Percentiles rank a stretch among this genome's conserved stretches.
Conservation (phyloP, 2,888 invertebrate species). For the Cephus pygmeus region DNA sequence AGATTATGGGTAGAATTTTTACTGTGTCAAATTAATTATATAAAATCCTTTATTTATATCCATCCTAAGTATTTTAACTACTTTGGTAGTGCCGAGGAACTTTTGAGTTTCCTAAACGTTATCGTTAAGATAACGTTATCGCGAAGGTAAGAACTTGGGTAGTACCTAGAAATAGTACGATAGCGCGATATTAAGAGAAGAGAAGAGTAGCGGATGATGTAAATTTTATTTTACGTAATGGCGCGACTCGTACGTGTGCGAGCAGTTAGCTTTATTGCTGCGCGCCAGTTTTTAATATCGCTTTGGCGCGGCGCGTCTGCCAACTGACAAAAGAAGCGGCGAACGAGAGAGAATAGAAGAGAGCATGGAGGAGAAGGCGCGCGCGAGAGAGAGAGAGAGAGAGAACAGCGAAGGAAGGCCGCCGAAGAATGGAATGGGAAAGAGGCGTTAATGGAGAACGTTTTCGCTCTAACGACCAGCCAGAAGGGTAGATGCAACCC, state of each 20-base stretch:
- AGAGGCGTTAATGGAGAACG: conserved; percentile 61
- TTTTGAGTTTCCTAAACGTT: not conserved
- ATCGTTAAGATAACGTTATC: not conserved
- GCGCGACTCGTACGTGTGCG: conserved; percentile 38
- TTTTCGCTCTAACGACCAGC: conserved; percentile 61
- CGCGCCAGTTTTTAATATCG: conserved; percentile 60
- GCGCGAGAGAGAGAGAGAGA: conserved; percentile 6
- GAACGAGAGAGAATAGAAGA: conserved; percentile 21
- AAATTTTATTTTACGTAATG: conserved; percentile 15
- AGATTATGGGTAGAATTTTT: no score
- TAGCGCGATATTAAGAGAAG: not conserved
- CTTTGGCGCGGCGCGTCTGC: conserved; percentile 58
- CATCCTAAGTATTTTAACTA: not conserved
- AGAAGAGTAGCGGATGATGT: not conserved
- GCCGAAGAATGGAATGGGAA: conserved; percentile 17
- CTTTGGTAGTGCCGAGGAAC: not conserved
- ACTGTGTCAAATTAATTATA: no score
- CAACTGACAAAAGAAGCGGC: conserved; percentile 56
- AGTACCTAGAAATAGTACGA: not conserved
- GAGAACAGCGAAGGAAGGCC: not conserved
- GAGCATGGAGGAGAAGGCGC: not conserved
- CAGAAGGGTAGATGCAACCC: conserved; percentile 35
- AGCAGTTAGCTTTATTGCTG: conserved; percentile 60
- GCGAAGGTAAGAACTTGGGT: not conserved
- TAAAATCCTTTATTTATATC: not conserved